Conservation (phyloP, 2,113 vertebrate genomes). For the Zosterops hypoxanthus region DNA sequence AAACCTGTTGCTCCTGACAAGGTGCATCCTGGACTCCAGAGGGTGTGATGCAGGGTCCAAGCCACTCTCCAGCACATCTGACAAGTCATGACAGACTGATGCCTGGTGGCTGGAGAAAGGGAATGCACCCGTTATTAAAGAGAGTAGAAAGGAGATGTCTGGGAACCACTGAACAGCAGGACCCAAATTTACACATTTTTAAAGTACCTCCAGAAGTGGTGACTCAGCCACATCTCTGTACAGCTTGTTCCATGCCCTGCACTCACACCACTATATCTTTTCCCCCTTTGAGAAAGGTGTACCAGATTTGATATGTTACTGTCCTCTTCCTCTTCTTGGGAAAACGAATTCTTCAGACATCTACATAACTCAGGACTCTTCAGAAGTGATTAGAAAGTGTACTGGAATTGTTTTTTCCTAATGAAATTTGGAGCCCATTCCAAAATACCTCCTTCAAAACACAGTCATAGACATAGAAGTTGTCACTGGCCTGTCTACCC, state of each 20-base stretch:
- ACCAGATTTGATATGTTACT: not conserved
- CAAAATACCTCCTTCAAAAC: not conserved
- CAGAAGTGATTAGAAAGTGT: not conserved
- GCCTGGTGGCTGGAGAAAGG: not conserved
- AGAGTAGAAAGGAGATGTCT: not conserved
- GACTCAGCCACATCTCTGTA: not conserved
- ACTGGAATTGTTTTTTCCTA: not conserved
- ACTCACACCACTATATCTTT: not conserved
- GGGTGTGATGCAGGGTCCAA: not conserved
- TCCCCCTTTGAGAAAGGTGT: too few relatives aligned
- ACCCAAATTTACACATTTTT: not conserved
- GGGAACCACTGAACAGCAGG: too few relatives aligned
- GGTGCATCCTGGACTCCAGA: not conserved
- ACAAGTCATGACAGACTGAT: not conserved
- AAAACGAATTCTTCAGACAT: not conserved
- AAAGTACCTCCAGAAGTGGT: not conserved
- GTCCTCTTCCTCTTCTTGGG: not conserved
- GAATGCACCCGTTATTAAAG: not conserved
- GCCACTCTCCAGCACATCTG: not conserved
- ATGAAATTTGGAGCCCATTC: not conserved
- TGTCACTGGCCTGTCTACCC: not conserved
- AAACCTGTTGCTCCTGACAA: accelerated
- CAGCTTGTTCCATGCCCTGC: not conserved
- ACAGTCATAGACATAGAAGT: too few relatives aligned
- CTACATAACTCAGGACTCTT: not conserved